Base-by-base conservation (phyloP, 2,888 invertebrate species). In the Euplagia quadripunctaria region DNA sequence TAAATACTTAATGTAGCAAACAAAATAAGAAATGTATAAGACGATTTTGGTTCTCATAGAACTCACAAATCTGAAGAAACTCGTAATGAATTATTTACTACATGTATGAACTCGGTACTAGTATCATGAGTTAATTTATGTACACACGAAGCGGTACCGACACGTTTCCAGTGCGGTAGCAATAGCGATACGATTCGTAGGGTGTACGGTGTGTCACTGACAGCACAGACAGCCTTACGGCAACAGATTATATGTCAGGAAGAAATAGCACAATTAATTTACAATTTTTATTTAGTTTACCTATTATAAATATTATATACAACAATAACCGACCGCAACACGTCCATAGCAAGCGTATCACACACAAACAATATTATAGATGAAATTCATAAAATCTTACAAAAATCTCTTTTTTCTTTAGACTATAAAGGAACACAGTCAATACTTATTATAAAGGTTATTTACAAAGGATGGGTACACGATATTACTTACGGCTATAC, bases 351-450 rank as follows among this genome's bases (percentile, higher is more conserved):
- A 88, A 88, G 86, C 85, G 80, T 86, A 88, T 88, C 89, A 87
- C 86, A 88, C 84, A 82, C 81, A 84, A 80, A 85, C 84, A 88
- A 17, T 85, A 84, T 64, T 70, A 70, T 69, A 74, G 78, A 76
- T 74, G 82, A 82, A 84, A 85, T 83, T 85, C 82, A 83, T 87
- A 88, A 85, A 85, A 84, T 85, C 85, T 84, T 87, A 88, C 85
- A 87, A 88, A 89, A 87, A 80, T 85, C 79, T 78, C 72, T 70
- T 74, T 71, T 73, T 82, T 82, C 79, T 85, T 85, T 85, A 80
- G 74, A 81, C 85, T 87, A 85, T 74, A 89, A 90, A 92, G 92
- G 91, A 92, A 92, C 92, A 92, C 92, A 91, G 91, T 91, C 74
- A 81, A 83, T 80, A 80, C 82, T 86, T 86, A 87, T 55, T 71